Evolutionary conservation across 2,888 invertebrate genomes (phyloP).

Genomic region (Campaea margaritaria): DNA sequence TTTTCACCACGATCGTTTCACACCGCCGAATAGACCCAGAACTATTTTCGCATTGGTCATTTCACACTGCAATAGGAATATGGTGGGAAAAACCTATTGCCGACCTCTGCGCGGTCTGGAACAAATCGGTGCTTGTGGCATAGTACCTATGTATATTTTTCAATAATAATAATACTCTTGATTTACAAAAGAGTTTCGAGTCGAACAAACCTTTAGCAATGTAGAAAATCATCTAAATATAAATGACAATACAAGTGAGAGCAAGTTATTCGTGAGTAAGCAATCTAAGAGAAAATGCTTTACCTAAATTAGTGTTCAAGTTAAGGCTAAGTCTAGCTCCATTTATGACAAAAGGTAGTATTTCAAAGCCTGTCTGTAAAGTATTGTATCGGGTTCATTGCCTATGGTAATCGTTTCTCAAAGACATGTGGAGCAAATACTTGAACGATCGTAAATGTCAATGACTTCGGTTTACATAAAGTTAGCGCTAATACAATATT

Average conservation of each 20-base stretch:
- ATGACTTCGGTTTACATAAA: constrained; percentile 7
- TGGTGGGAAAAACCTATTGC: too few species aligned
- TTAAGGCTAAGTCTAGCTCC: constrained; percentile 11
- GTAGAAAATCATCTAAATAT: too few species aligned
- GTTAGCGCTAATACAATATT: neutral
- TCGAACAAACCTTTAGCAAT: neutral
- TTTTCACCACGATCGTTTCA: too few species aligned
- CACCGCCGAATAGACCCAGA: too few species aligned
- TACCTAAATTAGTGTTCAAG: constrained; percentile 8
- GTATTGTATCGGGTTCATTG: constrained; percentile 20
- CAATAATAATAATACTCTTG: too few species aligned
- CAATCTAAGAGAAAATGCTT: constrained; percentile 19
- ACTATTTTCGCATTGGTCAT: too few species aligned
- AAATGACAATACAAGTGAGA: too few species aligned
- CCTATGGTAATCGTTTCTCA: constrained; percentile 12
- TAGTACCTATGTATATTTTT: too few species aligned
- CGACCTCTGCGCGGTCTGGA: too few species aligned
- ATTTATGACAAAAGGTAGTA: constrained; percentile 9
- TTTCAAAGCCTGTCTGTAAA: constrained; percentile 5
- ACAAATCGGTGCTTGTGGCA: too few species aligned
- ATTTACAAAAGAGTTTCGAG: neutral
- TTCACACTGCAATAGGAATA: too few species aligned
- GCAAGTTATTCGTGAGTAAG: constrained; percentile 13
- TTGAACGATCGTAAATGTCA: constrained; percentile 15
- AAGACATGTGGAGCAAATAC: constrained; percentile 21